These are phyloP conservation scores for Brassicogethes aeneus DNA, from an alignment of 2,888 invertebrate genomes.

Conservation along the genomic window DNA sequence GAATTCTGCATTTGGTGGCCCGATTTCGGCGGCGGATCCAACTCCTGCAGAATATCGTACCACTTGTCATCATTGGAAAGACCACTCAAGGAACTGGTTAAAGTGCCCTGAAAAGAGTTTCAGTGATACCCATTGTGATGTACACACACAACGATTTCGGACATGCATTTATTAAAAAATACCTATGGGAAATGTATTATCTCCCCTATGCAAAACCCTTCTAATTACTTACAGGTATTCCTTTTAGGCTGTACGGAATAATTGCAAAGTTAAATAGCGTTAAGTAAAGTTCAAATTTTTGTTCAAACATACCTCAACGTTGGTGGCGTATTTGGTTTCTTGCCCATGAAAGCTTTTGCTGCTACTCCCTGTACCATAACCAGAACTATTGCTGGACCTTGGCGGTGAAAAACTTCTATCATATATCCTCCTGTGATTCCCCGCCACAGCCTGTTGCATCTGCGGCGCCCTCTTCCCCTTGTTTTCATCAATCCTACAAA, in stretches of 20 bases:
- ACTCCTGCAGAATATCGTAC: constrained; percentile 47
- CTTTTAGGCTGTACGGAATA: too few relatives aligned
- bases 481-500: too few relatives aligned
- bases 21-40: constrained; percentile 45
- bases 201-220: too few relatives aligned
- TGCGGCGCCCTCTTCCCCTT: constrained; percentile 39
- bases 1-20: constrained; percentile 27
- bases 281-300: too few relatives aligned
- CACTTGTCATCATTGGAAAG: constrained; percentile 59
- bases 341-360: constrained; percentile 38
- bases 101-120: constrained; percentile 42
- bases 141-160: too few relatives aligned
- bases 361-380: constrained; percentile 71
- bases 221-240: too few relatives aligned
- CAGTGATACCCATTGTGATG: neutral
- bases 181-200: too few relatives aligned
- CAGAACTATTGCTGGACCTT: constrained; percentile 68
- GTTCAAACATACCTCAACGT: constrained; percentile 9
- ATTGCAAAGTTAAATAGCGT: too few relatives aligned
- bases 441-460: constrained; percentile 47
- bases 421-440: constrained; percentile 56
- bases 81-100: constrained; percentile 24
- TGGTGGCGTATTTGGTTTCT: constrained; percentile 34
- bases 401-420: constrained; percentile 71
- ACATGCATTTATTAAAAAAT: too few relatives aligned